Evolutionary conservation across 2,888 invertebrate species (phyloP).

Genomic region (Norana najaformis): DNA sequence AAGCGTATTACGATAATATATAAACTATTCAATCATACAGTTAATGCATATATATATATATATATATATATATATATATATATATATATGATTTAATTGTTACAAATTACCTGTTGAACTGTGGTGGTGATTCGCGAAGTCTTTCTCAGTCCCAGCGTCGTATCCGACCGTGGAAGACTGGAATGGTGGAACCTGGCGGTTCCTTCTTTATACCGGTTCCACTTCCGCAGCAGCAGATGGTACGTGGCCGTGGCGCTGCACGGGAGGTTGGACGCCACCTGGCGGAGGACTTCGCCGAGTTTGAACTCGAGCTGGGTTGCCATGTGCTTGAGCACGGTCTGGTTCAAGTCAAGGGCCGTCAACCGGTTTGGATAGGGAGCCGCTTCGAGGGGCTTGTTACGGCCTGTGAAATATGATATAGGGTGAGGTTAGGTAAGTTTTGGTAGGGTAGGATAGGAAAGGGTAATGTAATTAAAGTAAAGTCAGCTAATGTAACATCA

Average conservation of each 20-base stretch:
- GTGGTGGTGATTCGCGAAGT: not conserved
- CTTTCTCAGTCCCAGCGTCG: not conserved
- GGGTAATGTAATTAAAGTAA: too few species aligned
- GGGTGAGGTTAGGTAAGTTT: too few species aligned
- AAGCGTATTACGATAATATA: too few species aligned
- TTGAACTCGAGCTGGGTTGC: conserved; percentile 53
- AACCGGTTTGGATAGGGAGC: conserved; percentile 56
- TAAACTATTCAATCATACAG: too few species aligned
- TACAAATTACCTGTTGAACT: not conserved
- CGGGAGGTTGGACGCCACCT: conserved; percentile 55
- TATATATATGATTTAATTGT: too few species aligned
- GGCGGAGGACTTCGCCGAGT: conserved; percentile 54
- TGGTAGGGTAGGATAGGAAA: too few species aligned
- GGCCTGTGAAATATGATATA: too few species aligned
- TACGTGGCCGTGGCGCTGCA: conserved; percentile 56
- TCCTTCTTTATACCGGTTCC: conserved; percentile 33
- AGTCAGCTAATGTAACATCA: too few species aligned
- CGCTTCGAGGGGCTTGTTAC: conserved; percentile 48
- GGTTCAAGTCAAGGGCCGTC: conserved; percentile 51
- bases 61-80: too few species aligned
- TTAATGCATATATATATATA: too few species aligned
- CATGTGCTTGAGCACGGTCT: conserved; percentile 57
- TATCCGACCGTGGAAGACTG: not conserved
- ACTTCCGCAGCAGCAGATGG: conserved; percentile 48
- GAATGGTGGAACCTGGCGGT: not conserved